phyloP scores from a whole-genome alignment of 2,797 vertebrate genomes.

The Heterohyrax brucei region DNA sequence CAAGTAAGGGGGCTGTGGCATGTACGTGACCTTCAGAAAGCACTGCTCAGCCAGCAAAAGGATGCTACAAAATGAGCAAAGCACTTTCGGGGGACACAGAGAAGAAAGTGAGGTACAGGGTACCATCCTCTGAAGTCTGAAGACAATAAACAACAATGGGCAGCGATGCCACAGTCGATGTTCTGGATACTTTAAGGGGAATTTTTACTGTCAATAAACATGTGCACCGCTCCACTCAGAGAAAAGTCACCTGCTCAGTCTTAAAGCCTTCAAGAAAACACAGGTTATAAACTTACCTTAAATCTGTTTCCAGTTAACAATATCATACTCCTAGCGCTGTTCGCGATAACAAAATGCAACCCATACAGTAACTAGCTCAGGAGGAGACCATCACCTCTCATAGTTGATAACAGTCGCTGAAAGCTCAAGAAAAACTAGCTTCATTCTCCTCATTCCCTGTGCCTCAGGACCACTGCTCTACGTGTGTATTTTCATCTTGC shows the following conservation, averaged over 20 bases:
- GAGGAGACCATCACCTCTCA: background rate
- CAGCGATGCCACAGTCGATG: constrained; percentile 87
- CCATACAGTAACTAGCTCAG: background rate
- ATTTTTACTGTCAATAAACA: background rate
- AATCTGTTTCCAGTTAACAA: background rate
- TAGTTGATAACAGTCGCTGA: background rate
- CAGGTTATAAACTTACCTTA: background rate
- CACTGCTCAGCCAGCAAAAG: constrained; percentile 96
- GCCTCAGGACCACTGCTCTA: background rate
- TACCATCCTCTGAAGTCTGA: constrained; percentile 96
- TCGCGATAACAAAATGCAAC: background rate
- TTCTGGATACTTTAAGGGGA: background rate
- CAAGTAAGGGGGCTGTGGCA: constrained; percentile 93
- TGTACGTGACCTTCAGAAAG: constrained; percentile 95
- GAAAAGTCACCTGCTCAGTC: background rate
- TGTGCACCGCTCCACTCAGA: background rate
- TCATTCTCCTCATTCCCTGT: background rate
- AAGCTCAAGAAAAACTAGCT: background rate
- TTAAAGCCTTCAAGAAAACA: background rate
- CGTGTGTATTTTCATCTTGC: background rate
- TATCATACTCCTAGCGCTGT: background rate
- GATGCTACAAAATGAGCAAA: constrained; percentile 94
- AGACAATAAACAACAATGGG: constrained; percentile 94
- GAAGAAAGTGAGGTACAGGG: constrained; percentile 93
- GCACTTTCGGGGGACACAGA: constrained; percentile 95